Base-by-base conservation (phyloP, 2,888 invertebrate genomes). In the Desoria tigrina region DNA sequence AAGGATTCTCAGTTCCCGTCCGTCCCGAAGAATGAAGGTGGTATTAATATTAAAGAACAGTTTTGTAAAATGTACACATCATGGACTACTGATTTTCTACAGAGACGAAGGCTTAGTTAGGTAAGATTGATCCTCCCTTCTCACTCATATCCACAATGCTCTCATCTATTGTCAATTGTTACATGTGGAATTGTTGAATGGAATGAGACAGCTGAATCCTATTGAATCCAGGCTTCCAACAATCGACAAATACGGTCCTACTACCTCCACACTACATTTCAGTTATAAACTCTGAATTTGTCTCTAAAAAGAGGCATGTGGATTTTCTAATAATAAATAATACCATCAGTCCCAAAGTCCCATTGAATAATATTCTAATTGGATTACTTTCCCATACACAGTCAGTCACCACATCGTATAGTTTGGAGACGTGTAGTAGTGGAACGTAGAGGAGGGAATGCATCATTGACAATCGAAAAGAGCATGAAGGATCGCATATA, bases 191-290 rank as follows among this genome's bases (percentile, higher is more conserved):
- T 57, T 64, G 61, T 63, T 63, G 49, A 55, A 65, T 65, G 53
- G 63, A 62, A 65, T 68, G 68, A 68, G 68, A 68, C 68, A 68
- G 68, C 68, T 65, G 65, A 68, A 65, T 68, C 56, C 68, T 63
- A 65, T 65, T 45, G 45, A 45, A n/a, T 45, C 21, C 16, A 6
- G 16, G 45, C 45, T 45, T 11, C 45, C 21, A 21, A 45, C 21
- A 21, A 45, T 45, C 21, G 16, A 32, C 21, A 21, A 45, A 45
- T 45, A 16, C n/a, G 45, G 16, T 9, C n/a, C 4, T 21, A 45
- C 6, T 21, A 45, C 16, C 21, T 4, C n/a, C 39, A 39, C 39
- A n/a, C 4, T 32, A 11, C 32, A 32, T 32, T 32, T 32, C 32
- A 32, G 32, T 32, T 32, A 21, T 45, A 45, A 6, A 16, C n/a